These are phyloP conservation scores for Bryconaethiops microstoma DNA, from an alignment of 2,797 vertebrate genomes.

Conservation along the genomic window DNA sequence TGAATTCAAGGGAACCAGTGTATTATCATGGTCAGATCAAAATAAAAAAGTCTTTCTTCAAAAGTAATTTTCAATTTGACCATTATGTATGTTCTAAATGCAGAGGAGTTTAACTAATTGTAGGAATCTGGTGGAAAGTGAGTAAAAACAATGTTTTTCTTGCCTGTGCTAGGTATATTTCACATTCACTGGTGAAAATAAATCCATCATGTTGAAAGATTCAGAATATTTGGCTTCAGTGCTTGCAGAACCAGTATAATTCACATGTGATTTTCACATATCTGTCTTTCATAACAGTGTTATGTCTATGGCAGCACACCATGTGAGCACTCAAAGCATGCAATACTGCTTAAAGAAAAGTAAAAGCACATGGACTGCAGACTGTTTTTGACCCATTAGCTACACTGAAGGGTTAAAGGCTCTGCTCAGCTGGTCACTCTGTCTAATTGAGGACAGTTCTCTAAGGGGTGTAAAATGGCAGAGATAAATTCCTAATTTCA, in stretches of 20 bases:
- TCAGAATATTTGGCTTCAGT: background rate
- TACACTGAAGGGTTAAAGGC: background rate
- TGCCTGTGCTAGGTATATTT: background rate
- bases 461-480: slow-evolving; percentile 9
- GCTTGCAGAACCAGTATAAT: background rate
- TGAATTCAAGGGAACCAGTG: background rate
- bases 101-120: no score
- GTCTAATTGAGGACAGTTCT: slow-evolving; percentile 8
- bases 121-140: background rate
- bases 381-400: background rate
- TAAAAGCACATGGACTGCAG: background rate
- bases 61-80: no score
- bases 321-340: background rate
- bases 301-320: background rate
- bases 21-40: no score
- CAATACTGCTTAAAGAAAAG: background rate
- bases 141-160: background rate
- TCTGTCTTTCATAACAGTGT: background rate
- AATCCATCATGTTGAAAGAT: background rate
- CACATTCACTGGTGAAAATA: background rate
- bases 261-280: background rate
- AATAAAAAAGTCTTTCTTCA: no score
- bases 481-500: slow-evolving; percentile 18
- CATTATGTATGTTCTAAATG: no score
- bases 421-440: slow-evolving; percentile 8